Evolutionary conservation across 2,888 invertebrate species (phyloP).

Genomic region (Ferrisia virgata): DNA sequence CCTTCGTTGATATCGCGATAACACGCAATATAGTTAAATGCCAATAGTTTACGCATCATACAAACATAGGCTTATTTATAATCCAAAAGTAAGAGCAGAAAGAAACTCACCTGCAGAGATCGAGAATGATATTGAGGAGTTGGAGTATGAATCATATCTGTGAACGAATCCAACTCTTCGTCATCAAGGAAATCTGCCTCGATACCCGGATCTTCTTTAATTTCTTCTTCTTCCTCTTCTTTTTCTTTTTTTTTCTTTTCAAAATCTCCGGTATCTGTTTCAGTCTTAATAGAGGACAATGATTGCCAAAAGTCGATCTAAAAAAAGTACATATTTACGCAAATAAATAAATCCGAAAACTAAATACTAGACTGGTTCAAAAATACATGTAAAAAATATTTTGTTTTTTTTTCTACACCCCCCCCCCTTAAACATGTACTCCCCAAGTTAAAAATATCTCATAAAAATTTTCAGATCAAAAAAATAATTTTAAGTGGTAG

Average conservation of each 20-base stretch:
- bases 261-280: constrained; percentile 24
- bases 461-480: too few relatives aligned
- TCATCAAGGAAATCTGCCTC: constrained; percentile 43
- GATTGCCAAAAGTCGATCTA: constrained; percentile 39
- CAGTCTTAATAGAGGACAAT: constrained; percentile 39
- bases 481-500: too few relatives aligned
- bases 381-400: too few relatives aligned
- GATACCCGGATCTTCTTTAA: constrained; percentile 40
- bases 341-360: background rate
- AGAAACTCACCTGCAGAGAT: constrained; percentile 32
- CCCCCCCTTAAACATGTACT: too few relatives aligned
- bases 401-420: too few relatives aligned
- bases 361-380: too few relatives aligned
- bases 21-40: too few relatives aligned
- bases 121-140: constrained; percentile 42
- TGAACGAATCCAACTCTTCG: constrained; percentile 32
- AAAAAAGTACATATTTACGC: background rate
- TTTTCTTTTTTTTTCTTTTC: constrained; percentile 33
- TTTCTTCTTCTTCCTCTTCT: constrained; percentile 31
- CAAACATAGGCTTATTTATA: too few relatives aligned
- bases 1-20: too few relatives aligned
- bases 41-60: too few relatives aligned
- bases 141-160: constrained; percentile 37
- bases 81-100: too few relatives aligned
- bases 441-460: too few relatives aligned